A percentile compares a stretch with the other conserved stretches of the same genome.
Conservation (phyloP, 2,797 vertebrate species). For the Ptychobarbus kaznakovi region DNA sequence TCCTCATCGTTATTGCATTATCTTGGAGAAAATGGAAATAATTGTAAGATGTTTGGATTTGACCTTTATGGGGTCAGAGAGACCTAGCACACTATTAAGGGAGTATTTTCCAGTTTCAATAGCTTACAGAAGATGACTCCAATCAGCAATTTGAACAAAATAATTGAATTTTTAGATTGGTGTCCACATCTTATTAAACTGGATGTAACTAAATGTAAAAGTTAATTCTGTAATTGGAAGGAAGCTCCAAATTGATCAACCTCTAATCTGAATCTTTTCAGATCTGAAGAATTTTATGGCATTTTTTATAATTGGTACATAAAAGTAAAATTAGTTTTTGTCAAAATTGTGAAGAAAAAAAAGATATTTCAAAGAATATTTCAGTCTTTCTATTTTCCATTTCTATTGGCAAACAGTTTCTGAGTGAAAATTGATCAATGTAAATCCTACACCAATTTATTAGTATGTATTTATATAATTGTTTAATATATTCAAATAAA, state of each 20-base stretch:
- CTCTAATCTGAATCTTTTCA: no score
- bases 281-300: no score
- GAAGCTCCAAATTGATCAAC: no score
- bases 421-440: background rate
- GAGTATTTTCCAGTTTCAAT: background rate
- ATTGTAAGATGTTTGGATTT: background rate
- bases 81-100: background rate
- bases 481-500: background rate
- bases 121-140: background rate
- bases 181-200: no score
- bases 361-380: background rate
- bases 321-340: background rate
- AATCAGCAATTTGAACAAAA: background rate
- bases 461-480: background rate
- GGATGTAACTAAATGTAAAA: no score
- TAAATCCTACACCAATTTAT: background rate
- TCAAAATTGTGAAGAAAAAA: no score
- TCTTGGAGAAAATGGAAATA: conserved; percentile 3
- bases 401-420: background rate
- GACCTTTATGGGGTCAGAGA: conserved; percentile 6
- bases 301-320: no score
- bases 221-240: no score
- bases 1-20: background rate
- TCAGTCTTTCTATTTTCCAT: background rate
- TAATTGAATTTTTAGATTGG: background rate